Evolutionary conservation across 2,797 vertebrate genomes (phyloP).

Genomic region (Schizopygopsis malacanthus): DNA sequence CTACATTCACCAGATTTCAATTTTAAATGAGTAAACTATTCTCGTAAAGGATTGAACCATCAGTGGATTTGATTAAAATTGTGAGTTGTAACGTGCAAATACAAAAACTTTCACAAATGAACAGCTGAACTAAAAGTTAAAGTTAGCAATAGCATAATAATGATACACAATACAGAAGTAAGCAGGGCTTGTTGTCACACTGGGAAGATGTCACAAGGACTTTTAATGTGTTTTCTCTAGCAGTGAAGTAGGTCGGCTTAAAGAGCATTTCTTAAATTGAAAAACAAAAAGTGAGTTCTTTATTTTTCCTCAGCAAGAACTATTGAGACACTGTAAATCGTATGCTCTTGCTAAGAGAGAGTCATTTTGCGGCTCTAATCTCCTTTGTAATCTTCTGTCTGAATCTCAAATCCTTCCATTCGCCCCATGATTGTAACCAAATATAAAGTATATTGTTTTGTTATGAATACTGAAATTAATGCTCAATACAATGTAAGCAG

Average conservation of each 20-base stretch:
- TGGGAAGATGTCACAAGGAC: neutral
- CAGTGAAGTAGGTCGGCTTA: neutral
- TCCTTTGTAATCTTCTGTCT: conserved; percentile 87
- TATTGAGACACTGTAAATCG: conserved; percentile 31
- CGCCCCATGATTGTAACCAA: conserved; percentile 83
- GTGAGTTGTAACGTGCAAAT: neutral
- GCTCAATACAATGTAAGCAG: conserved; percentile 85
- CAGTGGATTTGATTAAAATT: conserved; percentile 20
- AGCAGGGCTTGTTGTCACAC: neutral
- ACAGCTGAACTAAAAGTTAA: neutral
- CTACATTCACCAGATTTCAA: conserved; percentile 17
- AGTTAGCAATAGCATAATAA: neutral
- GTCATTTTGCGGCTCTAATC: conserved; percentile 84
- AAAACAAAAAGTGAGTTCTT: conserved; percentile 14
- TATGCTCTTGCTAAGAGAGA: conserved; percentile 78
- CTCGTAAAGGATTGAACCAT: neutral
- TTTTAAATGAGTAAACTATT: conserved; percentile 21
- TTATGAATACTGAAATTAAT: conserved; percentile 87
- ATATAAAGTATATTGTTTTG: conserved; percentile 74
- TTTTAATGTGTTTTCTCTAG: neutral
- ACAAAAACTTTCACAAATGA: neutral
- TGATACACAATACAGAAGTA: neutral
- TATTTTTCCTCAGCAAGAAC: neutral
- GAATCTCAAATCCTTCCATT: conserved; percentile 82
- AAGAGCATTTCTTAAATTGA: conserved; percentile 11